These are phyloP conservation scores for Phyllostomus discolor DNA, from an alignment of 2,113 vertebrate genomes.

Conservation along the genomic window DNA sequence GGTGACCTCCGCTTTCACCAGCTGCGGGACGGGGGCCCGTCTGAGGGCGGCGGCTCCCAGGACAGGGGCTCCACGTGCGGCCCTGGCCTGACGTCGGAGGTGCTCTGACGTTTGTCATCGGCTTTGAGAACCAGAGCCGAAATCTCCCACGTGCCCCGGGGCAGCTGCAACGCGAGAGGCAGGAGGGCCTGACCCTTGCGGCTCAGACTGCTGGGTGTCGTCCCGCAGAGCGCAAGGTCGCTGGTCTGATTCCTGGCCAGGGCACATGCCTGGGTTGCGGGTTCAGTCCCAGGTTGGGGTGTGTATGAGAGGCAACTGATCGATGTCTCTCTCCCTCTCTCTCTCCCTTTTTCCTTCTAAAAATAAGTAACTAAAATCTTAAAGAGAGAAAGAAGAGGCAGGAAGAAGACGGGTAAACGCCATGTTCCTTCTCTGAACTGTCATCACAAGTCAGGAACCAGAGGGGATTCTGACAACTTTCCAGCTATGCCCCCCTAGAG, in stretches of 20 bases:
- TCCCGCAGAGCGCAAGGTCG: too few relatives aligned
- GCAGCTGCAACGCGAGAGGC: not conserved
- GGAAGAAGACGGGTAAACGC: not conserved
- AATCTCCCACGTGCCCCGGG: not conserved
- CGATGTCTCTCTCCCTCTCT: too few relatives aligned
- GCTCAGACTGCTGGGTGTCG: too few relatives aligned
- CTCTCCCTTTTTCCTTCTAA: too few relatives aligned
- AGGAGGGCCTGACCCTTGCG: not conserved
- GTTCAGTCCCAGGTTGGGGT: too few relatives aligned
- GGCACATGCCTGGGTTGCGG: too few relatives aligned
- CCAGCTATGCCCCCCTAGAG: not conserved
- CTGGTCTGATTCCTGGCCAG: too few relatives aligned
- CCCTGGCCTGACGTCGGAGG: not conserved
- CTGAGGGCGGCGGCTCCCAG: fast-evolving
- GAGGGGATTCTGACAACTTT: not conserved
- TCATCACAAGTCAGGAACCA: not conserved
- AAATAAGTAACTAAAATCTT: too few relatives aligned
- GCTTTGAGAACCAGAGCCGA: not conserved
- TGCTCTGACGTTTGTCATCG: not conserved
- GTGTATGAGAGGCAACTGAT: too few relatives aligned
- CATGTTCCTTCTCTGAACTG: not conserved
- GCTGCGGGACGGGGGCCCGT: not conserved
- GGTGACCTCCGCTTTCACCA: too few relatives aligned
- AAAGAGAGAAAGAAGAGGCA: not conserved
- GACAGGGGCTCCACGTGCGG: too few relatives aligned